phyloP scores from a whole-genome alignment of 2,888 invertebrate genomes.

The Xylota sylvarum region DNA sequence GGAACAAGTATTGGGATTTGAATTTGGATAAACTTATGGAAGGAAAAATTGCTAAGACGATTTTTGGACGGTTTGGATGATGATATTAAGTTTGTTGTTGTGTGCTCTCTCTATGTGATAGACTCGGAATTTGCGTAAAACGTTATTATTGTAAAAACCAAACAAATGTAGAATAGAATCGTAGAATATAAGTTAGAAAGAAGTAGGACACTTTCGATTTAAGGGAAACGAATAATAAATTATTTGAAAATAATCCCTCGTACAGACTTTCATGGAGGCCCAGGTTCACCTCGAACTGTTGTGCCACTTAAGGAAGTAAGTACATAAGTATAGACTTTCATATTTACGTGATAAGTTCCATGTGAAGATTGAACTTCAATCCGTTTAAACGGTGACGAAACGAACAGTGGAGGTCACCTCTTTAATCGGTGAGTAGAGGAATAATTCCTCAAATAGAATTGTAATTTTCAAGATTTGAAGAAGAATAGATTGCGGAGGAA shows the following conservation, averaged over 20 bases:
- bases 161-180: constrained; percentile 8
- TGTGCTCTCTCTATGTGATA: constrained; percentile 65
- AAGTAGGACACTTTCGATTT: constrained; percentile 4
- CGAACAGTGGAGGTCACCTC: no score
- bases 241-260: constrained; percentile 21
- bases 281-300: no score
- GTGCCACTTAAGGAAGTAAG: no score
- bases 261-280: neutral
- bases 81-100: constrained; percentile 18
- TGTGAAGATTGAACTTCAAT: no score
- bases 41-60: no score
- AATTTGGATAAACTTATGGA: constrained; percentile 86
- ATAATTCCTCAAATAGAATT: no score
- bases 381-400: no score
- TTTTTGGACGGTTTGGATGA: constrained; percentile 24
- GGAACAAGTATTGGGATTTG: constrained; percentile 92
- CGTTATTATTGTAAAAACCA: constrained; percentile 7
- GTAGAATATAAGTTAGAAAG: constrained; percentile 39
- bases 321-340: no score
- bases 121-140: constrained; percentile 21
- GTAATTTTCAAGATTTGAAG: no score
- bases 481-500: no score
- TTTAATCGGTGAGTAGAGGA: no score
- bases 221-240: constrained; percentile 39
- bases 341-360: no score